A percentile compares a stretch with the other conserved stretches of the same genome.
phyloP scores from a whole-genome alignment of 2,888 invertebrate genomes.

The Minunthozetes semirufus region DNA sequence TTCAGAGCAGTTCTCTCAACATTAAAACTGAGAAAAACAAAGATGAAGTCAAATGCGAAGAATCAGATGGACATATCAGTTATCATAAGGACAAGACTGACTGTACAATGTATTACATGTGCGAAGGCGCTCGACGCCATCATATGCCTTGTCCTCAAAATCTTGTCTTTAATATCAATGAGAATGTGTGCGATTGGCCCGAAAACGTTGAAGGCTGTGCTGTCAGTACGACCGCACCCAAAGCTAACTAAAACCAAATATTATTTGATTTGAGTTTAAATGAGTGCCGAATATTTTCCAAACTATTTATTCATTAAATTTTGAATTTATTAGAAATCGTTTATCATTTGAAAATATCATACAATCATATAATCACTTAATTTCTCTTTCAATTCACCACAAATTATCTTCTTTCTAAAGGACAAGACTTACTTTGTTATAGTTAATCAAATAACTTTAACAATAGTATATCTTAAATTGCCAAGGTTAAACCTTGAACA shows the following conservation, averaged over 20 bases:
- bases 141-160: conserved; percentile 92
- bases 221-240: not conserved
- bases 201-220: conserved; percentile 39
- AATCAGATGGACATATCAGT: conserved; percentile 90
- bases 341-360: too few relatives aligned
- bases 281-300: conserved; percentile 18
- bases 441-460: too few relatives aligned
- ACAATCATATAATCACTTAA: too few relatives aligned
- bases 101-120: conserved; percentile 92
- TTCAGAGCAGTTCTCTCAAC: conserved; percentile 25
- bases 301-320: too few relatives aligned
- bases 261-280: not conserved
- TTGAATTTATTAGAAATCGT: too few relatives aligned
- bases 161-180: conserved; percentile 82
- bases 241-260: not conserved
- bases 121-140: conserved; percentile 83
- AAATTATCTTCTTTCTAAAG: too few relatives aligned
- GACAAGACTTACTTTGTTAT: too few relatives aligned
- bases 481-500: too few relatives aligned
- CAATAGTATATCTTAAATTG: too few relatives aligned
- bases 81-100: conserved; percentile 84
- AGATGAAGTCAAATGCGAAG: conserved; percentile 78
- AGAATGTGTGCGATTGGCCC: conserved; percentile 86
- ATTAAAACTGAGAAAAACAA: conserved; percentile 54
- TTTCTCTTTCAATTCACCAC: too few relatives aligned